Percentiles rank a stretch among this genome's conserved stretches.
phyloP scores from a whole-genome alignment of 2,888 invertebrate genomes.

The Steinernema carpocapsae region DNA sequence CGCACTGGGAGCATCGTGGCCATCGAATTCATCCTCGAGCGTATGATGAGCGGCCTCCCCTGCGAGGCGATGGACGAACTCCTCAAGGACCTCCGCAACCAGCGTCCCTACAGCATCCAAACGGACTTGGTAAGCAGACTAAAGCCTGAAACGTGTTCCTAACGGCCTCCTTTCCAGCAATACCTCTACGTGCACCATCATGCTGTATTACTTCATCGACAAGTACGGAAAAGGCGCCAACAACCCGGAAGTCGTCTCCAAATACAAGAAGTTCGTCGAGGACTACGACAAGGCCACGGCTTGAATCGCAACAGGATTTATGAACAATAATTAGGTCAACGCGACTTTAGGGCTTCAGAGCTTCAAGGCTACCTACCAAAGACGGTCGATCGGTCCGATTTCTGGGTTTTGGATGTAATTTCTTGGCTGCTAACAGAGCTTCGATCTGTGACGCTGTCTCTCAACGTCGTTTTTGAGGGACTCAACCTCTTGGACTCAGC shows the following conservation, averaged over 20 bases:
- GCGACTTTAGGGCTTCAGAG: no score
- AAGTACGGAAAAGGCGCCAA: slow-evolving; percentile 41
- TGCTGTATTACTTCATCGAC: slow-evolving; percentile 50
- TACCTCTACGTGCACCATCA: slow-evolving; percentile 39
- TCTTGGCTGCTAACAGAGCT: no score
- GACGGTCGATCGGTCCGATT: no score
- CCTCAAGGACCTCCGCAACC: slow-evolving; percentile 49
- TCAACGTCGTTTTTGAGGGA: no score
- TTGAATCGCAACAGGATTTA: no score
- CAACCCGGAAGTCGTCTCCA: slow-evolving; percentile 10
- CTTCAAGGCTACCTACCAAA: no score
- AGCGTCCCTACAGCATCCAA: slow-evolving; percentile 54
- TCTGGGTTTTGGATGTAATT: no score
- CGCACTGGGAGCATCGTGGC: slow-evolving; percentile 54
- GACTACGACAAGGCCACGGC: slow-evolving; percentile 37
- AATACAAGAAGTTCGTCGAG: slow-evolving; percentile 39
- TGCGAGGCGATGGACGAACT: slow-evolving; percentile 52
- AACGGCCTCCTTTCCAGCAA: slow-evolving; percentile 1
- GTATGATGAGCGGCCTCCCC: slow-evolving; percentile 35
- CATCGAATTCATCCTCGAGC: slow-evolving; percentile 50
- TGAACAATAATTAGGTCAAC: no score
- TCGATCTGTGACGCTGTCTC: no score
- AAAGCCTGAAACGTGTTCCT: background rate
- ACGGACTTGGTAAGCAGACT: slow-evolving; percentile 46
- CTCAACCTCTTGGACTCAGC: no score